phyloP scores from a whole-genome alignment of 2,888 invertebrate genomes.

The Conchocele bisecta region DNA sequence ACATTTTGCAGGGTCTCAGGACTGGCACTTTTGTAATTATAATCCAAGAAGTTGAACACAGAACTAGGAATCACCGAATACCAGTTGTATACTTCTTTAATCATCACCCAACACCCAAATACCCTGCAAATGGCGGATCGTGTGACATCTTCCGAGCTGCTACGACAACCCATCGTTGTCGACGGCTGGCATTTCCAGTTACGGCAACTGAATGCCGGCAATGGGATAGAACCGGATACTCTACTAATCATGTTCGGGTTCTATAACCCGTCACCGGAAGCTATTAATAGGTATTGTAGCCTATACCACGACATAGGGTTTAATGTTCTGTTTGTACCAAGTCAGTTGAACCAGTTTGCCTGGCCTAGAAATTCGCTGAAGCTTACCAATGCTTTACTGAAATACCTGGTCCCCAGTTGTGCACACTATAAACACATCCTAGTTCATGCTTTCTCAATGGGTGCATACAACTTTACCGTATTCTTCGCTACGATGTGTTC shows the following conservation, averaged over 20 bases:
- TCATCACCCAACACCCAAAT: too few relatives aligned
- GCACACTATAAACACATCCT: constrained; percentile 52
- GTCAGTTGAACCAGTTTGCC: constrained; percentile 64
- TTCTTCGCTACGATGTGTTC: constrained; percentile 50
- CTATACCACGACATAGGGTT: constrained; percentile 65
- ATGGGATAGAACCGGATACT: too few relatives aligned
- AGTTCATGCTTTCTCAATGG: constrained; percentile 72
- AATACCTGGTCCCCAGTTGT: constrained; percentile 37
- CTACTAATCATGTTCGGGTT: constrained; percentile 72
- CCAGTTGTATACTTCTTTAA: too few relatives aligned
- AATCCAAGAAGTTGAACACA: too few relatives aligned
- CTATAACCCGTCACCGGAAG: constrained; percentile 60
- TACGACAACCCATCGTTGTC: too few relatives aligned
- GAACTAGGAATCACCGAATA: too few relatives aligned
- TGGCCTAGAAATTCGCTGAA: constrained; percentile 67
- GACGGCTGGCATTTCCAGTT: too few relatives aligned
- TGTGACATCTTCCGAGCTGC: too few relatives aligned
- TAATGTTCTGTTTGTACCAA: constrained; percentile 67
- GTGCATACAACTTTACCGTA: constrained; percentile 70
- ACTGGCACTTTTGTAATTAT: too few relatives aligned
- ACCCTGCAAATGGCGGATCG: too few relatives aligned
- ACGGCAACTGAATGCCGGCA: too few relatives aligned
- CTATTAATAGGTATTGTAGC: constrained; percentile 61
- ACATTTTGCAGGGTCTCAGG: too few relatives aligned
- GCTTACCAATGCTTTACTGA: constrained; percentile 56